These are phyloP conservation scores for Meda fulgida DNA, from an alignment of 2,797 vertebrate species.

Conservation along the genomic window DNA sequence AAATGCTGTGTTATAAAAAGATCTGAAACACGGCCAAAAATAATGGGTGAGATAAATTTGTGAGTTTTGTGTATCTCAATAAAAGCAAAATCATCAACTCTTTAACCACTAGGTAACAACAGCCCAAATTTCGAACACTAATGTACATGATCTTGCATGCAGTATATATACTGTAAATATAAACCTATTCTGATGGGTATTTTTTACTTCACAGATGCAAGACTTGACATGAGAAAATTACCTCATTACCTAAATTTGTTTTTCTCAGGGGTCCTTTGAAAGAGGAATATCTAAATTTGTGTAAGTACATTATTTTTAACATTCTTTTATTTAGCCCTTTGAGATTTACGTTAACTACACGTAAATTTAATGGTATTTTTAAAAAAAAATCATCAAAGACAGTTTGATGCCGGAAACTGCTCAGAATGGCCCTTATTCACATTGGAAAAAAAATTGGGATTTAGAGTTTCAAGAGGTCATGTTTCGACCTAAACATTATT, in stretches of 20 bases:
- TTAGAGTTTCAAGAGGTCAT: neutral
- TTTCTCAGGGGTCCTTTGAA: conserved; percentile 1
- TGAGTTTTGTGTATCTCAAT: no score
- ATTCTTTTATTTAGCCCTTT: neutral
- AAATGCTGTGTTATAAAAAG: conserved; percentile 13
- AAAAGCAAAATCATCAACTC: neutral
- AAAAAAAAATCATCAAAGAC: neutral
- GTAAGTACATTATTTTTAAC: neutral
- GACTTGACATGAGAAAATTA: neutral
- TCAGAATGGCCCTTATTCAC: neutral
- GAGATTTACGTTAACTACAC: neutral
- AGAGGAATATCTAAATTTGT: neutral
- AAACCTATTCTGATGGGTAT: neutral
- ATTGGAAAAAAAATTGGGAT: neutral
- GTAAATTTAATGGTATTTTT: neutral
- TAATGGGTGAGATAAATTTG: neutral
- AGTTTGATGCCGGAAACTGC: neutral
- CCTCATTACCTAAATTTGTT: conserved; percentile 10
- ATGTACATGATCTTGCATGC: neutral
- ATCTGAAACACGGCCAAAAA: conserved; percentile 22
- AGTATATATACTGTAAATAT: neutral
- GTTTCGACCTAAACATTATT: neutral
- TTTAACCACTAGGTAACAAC: neutral
- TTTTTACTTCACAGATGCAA: no score
- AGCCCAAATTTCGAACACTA: neutral